Evolutionary conservation across 2,113 vertebrate genomes (phyloP).

Genomic region (Misgurnus mizolepis): DNA sequence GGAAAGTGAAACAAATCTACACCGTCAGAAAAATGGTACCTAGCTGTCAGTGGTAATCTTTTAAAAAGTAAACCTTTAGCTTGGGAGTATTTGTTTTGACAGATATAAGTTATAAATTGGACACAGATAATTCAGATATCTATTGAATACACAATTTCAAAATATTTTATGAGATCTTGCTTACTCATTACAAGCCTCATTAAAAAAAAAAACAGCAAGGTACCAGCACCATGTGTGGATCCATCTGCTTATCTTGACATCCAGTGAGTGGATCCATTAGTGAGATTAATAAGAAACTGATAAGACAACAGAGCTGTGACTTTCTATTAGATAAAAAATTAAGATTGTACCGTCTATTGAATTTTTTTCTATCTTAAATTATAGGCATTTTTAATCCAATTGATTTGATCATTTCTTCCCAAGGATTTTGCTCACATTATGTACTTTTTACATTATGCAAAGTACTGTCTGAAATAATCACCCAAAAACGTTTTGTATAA

Average conservation of each 20-base stretch:
- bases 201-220: not conserved
- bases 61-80: too few species aligned
- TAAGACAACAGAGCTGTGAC: not conserved
- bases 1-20: not conserved
- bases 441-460: too few species aligned
- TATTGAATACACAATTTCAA: too few species aligned
- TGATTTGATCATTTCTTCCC: not conserved
- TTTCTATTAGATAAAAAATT: not conserved
- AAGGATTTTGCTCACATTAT: not conserved
- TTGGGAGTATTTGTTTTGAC: too few species aligned
- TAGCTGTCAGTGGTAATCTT: too few species aligned
- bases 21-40: too few species aligned
- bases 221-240: not conserved
- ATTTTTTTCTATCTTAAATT: not conserved
- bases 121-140: too few species aligned
- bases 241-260: conserved; percentile 17
- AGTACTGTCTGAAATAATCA: too few species aligned
- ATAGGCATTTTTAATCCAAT: not conserved
- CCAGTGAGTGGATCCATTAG: not conserved
- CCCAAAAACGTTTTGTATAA: too few species aligned
- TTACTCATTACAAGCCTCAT: conserved; percentile 21
- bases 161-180: not conserved
- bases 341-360: too few species aligned
- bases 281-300: not conserved
- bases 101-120: too few species aligned